phyloP scores from a whole-genome alignment of 2,888 invertebrate genomes.

The Papilio gigon region DNA sequence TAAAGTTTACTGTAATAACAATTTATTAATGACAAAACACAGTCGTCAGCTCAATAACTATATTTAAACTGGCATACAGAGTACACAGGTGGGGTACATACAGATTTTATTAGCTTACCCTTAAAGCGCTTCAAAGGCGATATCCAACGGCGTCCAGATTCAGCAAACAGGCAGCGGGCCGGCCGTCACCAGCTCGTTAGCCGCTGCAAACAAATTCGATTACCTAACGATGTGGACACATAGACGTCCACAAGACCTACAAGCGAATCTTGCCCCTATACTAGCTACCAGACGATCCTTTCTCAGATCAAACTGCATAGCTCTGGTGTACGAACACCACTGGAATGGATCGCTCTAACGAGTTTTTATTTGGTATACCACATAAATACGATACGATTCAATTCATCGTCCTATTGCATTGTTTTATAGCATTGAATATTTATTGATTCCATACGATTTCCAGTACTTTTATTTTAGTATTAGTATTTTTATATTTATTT shows the following conservation, averaged over 20 bases:
- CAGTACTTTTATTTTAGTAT: too few species aligned
- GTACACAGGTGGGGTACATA: slow-evolving; percentile 4
- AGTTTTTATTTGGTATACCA: slow-evolving; percentile 37
- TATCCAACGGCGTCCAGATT: slow-evolving; percentile 50
- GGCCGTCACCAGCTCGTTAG: slow-evolving; percentile 70
- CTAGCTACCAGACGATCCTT: background rate
- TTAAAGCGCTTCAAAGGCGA: slow-evolving; percentile 46
- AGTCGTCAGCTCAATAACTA: slow-evolving; percentile 1
- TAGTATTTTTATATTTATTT: too few species aligned
- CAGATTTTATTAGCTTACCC: slow-evolving; percentile 37
- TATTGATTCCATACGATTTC: slow-evolving; percentile 4
- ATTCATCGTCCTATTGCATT: slow-evolving; percentile 28
- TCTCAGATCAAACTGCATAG: slow-evolving; percentile 17
- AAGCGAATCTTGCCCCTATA: slow-evolving; percentile 36
- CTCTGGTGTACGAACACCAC: slow-evolving; percentile 19
- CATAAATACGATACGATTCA: slow-evolving; percentile 15
- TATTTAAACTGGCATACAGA: slow-evolving; percentile 11
- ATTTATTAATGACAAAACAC: background rate
- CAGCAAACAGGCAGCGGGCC: slow-evolving; percentile 59
- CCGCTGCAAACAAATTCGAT: slow-evolving; percentile 75
- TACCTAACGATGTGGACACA: slow-evolving; percentile 71
- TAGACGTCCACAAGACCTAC: slow-evolving; percentile 43
- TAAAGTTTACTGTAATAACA: background rate
- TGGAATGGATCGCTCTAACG: slow-evolving; percentile 32
- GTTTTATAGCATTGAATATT: slow-evolving; percentile 12